Base-by-base conservation (phyloP, 2,113 vertebrate genomes). In the Condylura cristata region DNA sequence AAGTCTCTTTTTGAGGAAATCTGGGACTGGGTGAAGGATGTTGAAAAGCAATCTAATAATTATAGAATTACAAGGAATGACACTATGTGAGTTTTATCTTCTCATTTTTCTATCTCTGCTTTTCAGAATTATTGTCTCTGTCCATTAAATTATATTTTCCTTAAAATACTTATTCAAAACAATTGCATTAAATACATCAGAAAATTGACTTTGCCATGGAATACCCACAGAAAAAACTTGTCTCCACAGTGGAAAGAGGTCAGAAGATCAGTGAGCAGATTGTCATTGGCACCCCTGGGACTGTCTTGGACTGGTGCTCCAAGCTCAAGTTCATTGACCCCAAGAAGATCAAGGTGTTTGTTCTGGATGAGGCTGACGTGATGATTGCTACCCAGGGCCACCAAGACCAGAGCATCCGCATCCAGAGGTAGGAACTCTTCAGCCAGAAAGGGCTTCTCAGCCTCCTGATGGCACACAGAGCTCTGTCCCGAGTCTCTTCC, bases 371-470 rank as follows among this genome's bases (percentile, higher is more conserved):
- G 97, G 99, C 99, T 0, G 99, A 99, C 0, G 99, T 99, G 96
- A 99, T 99, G 99, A 99, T 99, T 0, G 99, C 98, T 0, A 99
- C 98, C 2, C 99, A 99, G 96, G 99, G 99, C 46, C 99, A 99
- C 84, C 99, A 99, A 88, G 99, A 99, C 96, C 99, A 99, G 96
- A 99, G 99, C 98, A 98, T 99, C 93, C 98, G 99, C 13, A 99
- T 99, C 85, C 99, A 99, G 72, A 99, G 99, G 99, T 99, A 63
- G 53, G 84, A 65, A 3, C 53, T 6, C 48, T 2, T 12, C 63
- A 32, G 65, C 63, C 22, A 56, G 13, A 53, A 72, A 12, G 72
- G 22, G 8, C 41, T 13, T 32, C 56, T 63, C 0, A 0, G 76
- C n/a, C 76, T 60, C 51, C 30, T 34, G 14, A 22, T 12, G 8